Conservation (phyloP, 2,888 invertebrate species). For the Melinaea marsaeus region DNA sequence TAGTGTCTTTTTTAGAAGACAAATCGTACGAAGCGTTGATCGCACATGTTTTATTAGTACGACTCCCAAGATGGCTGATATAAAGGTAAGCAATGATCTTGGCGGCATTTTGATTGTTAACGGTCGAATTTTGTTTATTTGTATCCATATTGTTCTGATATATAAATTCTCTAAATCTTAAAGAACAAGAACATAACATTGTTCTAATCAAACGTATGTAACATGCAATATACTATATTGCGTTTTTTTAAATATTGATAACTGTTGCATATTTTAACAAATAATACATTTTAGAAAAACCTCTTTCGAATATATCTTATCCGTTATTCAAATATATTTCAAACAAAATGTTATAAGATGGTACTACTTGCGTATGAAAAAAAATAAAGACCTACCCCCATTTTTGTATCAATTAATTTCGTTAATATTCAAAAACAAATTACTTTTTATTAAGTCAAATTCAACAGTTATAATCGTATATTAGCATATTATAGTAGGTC, state of each 20-base stretch:
- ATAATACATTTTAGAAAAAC: too few relatives aligned
- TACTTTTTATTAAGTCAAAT: too few relatives aligned
- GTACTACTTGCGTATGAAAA: background rate
- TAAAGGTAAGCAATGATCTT: conserved; percentile 67
- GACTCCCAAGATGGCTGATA: conserved; percentile 73
- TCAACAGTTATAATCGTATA: too few relatives aligned
- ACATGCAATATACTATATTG: too few relatives aligned
- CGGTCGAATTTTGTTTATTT: conserved; percentile 55
- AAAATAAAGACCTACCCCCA: conserved; percentile 4
- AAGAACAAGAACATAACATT: background rate
- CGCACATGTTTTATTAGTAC: conserved; percentile 55
- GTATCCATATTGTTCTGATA: conserved; percentile 14
- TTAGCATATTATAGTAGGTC: too few relatives aligned
- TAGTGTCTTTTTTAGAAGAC: conserved; percentile 50
- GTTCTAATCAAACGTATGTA: background rate
- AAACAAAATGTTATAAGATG: background rate
- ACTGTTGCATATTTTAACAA: too few relatives aligned
- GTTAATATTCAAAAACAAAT: background rate
- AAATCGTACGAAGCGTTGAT: conserved; percentile 58
- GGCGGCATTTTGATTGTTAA: conserved; percentile 74
- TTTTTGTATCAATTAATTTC: conserved; percentile 8
- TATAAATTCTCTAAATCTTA: background rate
- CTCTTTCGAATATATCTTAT: too few relatives aligned
- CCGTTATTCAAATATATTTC: too few relatives aligned
- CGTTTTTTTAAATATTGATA: too few relatives aligned